phyloP scores from a whole-genome alignment of 2,888 invertebrate genomes.

The Argyresthia albistria region DNA sequence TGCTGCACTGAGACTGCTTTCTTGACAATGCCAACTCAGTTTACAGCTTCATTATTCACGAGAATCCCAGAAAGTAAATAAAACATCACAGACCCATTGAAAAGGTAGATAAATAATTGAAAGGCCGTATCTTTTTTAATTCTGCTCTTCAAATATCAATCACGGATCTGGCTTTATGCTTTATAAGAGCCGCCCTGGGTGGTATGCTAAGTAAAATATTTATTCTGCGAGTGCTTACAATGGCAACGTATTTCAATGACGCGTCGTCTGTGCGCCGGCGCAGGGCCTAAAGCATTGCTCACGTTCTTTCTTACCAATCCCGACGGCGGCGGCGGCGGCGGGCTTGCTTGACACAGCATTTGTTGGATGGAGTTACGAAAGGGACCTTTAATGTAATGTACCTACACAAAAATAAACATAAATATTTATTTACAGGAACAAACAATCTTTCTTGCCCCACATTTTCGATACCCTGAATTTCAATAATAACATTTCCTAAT shows the following conservation, averaged over 20 bases:
- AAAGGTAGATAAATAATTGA: neutral
- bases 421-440: too few relatives aligned
- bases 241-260: conserved; percentile 64
- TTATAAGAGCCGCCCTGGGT: conserved; percentile 56
- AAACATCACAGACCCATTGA: conserved; percentile 3
- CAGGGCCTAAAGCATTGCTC: conserved; percentile 23
- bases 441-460: too few relatives aligned
- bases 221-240: conserved; percentile 57
- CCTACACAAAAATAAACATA: too few relatives aligned
- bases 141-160: conserved; percentile 61
- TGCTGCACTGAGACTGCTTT: too few relatives aligned
- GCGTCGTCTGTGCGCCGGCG: conserved; percentile 12
- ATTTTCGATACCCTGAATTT: too few relatives aligned
- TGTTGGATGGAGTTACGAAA: neutral
- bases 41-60: too few relatives aligned
- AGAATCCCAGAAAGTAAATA: conserved; percentile 1
- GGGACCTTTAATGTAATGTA: too few relatives aligned
- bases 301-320: conserved; percentile 1
- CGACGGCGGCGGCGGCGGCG: neutral
- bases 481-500: too few relatives aligned
- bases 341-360: neutral
- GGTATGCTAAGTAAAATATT: conserved; percentile 62
- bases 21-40: too few relatives aligned
- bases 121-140: conserved; percentile 26
- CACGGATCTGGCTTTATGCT: conserved; percentile 30